Evolutionary conservation across 2,113 vertebrate species (phyloP).

Genomic region (Myrmecobius fasciatus): DNA sequence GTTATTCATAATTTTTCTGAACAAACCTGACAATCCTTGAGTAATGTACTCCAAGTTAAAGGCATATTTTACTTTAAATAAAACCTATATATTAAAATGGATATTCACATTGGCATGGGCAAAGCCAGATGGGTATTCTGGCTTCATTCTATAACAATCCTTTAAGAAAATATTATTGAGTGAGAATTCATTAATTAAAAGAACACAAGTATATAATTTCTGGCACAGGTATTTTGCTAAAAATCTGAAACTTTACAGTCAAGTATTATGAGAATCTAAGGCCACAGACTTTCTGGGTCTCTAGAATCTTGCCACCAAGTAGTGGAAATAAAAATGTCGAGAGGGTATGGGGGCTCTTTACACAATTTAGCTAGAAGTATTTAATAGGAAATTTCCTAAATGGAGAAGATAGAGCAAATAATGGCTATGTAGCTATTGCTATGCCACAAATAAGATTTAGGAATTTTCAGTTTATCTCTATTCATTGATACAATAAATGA

Average conservation of each 20-base stretch:
- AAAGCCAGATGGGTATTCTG: not conserved
- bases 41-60: conserved; percentile 43
- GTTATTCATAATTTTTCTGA: conserved; percentile 52
- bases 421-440: not conserved
- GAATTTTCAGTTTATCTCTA: not conserved
- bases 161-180: conserved; percentile 18
- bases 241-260: not conserved
- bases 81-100: conserved; percentile 60
- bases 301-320: not conserved
- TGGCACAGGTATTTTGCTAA: conserved; percentile 41
- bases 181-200: conserved; percentile 21
- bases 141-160: not conserved
- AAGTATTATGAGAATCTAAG: not conserved
- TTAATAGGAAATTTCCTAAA: not conserved
- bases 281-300: not conserved
- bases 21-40: not conserved
- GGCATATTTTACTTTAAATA: conserved; percentile 32
- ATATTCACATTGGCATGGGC: not conserved
- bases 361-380: not conserved
- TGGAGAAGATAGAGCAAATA: not conserved
- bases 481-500: not conserved
- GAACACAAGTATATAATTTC: not conserved
- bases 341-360: not conserved
- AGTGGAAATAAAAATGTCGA: not conserved
- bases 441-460: not conserved